Evolutionary conservation across 1,140 invertebrate genomes (phyloP), one percentile per base, ranked within the genome.

Genomic region (Drosophila malerkotliana): DNA sequence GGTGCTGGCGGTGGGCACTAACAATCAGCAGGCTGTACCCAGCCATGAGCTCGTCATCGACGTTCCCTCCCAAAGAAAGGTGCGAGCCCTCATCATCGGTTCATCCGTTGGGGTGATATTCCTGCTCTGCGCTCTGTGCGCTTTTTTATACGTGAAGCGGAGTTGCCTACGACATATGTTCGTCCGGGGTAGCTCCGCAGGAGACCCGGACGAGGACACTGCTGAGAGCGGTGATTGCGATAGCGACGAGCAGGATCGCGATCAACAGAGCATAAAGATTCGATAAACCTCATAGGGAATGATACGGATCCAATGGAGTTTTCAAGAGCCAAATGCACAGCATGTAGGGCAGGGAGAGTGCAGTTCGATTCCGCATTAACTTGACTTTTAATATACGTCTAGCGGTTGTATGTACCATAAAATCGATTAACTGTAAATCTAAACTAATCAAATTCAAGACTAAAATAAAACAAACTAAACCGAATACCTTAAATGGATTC

Each of bases 41-140:
- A 94, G 94, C 55, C 93, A 93, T 3, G 93, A 93, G 52, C 91
- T 95, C 21, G 91, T 92, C 8, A 80, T 95, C 0, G 93, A 94
- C 48, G 93, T 95, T 9, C 94, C 95, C 2, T 94, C 94, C 1
- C 95, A 95, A 74, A 92, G 94, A 28, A 93, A 93, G 61, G 93
- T 94, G 47, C 91, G 93, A 10, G 94, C 94, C 3, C 92, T 95
- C 48, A 94, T 94, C 1, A 94, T 95, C 78, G 94, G 94, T 14
- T 93, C 94, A 34, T 92, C 93, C 3, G 92, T 95, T n/a, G 93
- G 92, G 12, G 93, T 95, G 18, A 64, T 95, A n/a, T 93, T 93
- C 7, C 92, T 93, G 18, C 72, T 94, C 0, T 93, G 93, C 18
- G 92, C 94, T 7, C 92, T 93, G 41, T 93, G 92, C 5, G 92